Base-by-base conservation (phyloP, 2,113 vertebrate species). In the Spermophilus dauricus region DNA sequence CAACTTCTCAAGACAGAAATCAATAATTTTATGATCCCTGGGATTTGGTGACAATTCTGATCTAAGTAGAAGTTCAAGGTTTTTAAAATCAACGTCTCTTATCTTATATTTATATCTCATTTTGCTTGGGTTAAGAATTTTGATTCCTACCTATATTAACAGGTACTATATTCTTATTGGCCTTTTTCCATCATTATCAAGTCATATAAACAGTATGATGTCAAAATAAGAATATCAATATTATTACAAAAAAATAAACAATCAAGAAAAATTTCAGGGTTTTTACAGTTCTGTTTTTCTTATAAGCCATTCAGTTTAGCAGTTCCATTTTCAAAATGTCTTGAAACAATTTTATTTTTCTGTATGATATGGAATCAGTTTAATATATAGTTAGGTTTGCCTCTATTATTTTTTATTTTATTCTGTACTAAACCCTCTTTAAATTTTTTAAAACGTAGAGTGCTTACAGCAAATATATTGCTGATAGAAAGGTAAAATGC, bases 1-100 rank as follows among this genome's bases (percentile, higher is more conserved):
- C 39, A 89, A 67, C 67, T 96, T 82, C 92, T 95, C 42, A 73
- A 39, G 53, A 73, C 24, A 67, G 37, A 86, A 94, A 86, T 51
- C 61, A 89, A 88, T 83, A 84, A 34, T 76, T 85, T 89, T 63
- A 69, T 83, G n/a, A 86, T 86, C 22, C 69, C 78, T 86, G 20
- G 86, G 37, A 73, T 80, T 89, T 75, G 96, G 34, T 86, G 39
- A 37, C 45, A 73, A 45, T 83, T 78, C 30, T 67, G 67, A 86
- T 48, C 53, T 34, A 89, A 89, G 83, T n/a, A 86, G 48, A 1
- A 82, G 16, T 45, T 95, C 18, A 34, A 30, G 18, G 32, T 82
- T 45, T 91, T 94, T 70, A 70, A 53, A 12, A 16, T 58, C 56
- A 77, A 17, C 56, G 4, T 39, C 0, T 11, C 51, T 76, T 45